Evolutionary conservation across 1,140 invertebrate genomes (phyloP), one percentile per base, ranked within the genome.

Genomic region (Caenorhabditis latens): DNA sequence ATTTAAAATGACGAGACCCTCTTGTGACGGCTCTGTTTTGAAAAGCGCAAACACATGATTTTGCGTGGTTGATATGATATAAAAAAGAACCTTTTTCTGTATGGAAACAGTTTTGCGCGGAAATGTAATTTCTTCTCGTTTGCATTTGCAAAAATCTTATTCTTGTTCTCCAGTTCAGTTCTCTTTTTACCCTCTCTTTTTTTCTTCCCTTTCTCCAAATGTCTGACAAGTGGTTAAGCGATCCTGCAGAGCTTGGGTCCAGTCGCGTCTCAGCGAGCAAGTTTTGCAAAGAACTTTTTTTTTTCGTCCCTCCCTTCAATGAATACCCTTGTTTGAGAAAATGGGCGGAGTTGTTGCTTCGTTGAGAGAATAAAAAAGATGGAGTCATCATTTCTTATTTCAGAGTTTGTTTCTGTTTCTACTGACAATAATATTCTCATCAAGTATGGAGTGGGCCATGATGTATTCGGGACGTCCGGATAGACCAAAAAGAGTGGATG

Each of bases 211-310:
- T 24, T 79, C 42, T 14, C 43, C 43, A 46, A 71, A 71, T 71
- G 42, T 50, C 46, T 79, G 71, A 50, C 71, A 32, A 79, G 71
- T 79, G 71, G 71, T 46, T 71, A 40, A 46, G 65, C 19, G 42
- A 79, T 53, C 46, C 46, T 79, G 43, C 46, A 50, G 46, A 50
- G 71, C 71, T 71, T 46, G 65, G 65, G 42, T 46, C 24, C 13
- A n/a, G n/a, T n/a, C n/a, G n/a, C n/a, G 11, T 43, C 42, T 79
- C 71, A 46, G 42, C 16, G 19, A 43, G n/a, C 71, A 50, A 79
- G n/a, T 79, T 79, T 79, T 79, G 71, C 71, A 79, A n/a, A 79
- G 46, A 79, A 79, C 71, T 24, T 24, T 53, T 13, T 50, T 43
- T n/a, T 40, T 50, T 46, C 46, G 11, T n/a, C n/a, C 24, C 42